Evolutionary conservation across 2,797 vertebrate genomes (phyloP).

Genomic region (Gymnopithys bicolor): DNA sequence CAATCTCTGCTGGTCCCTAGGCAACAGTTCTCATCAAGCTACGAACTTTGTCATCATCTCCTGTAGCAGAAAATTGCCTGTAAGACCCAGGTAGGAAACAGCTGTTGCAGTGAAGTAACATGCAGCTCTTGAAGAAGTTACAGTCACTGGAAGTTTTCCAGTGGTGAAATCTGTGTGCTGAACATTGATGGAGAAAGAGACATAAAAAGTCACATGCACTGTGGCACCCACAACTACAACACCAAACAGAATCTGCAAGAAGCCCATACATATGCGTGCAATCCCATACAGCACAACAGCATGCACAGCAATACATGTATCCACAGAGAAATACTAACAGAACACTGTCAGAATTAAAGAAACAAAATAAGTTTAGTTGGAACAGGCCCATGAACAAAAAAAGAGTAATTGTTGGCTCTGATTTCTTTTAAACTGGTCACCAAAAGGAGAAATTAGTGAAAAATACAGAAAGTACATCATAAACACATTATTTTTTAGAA

Average conservation of each 20-base stretch:
- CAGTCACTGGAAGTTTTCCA: conserved; percentile 76
- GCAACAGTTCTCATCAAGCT: neutral
- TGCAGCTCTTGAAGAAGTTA: conserved; percentile 10
- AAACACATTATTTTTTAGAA: neutral
- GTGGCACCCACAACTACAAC: neutral
- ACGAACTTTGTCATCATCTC: neutral
- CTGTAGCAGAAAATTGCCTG: neutral
- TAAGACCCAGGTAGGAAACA: neutral
- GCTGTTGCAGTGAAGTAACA: neutral
- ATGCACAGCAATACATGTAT: neutral
- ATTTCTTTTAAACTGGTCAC: neutral
- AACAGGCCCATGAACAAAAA: neutral
- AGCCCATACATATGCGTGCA: neutral
- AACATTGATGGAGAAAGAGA: conserved; percentile 63
- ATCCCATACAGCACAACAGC: neutral
- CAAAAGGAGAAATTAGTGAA: neutral
- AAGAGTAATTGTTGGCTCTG: neutral
- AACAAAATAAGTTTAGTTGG: neutral
- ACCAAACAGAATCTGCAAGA: neutral
- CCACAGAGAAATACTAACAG: neutral
- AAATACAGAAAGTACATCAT: neutral
- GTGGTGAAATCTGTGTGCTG: conserved; percentile 45
- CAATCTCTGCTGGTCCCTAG: neutral
- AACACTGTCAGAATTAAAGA: neutral
- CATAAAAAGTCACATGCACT: conserved; percentile 24